These are phyloP conservation scores for Drosophila cardini DNA, from an alignment of 1,140 invertebrate genomes.

Conservation along the genomic window DNA sequence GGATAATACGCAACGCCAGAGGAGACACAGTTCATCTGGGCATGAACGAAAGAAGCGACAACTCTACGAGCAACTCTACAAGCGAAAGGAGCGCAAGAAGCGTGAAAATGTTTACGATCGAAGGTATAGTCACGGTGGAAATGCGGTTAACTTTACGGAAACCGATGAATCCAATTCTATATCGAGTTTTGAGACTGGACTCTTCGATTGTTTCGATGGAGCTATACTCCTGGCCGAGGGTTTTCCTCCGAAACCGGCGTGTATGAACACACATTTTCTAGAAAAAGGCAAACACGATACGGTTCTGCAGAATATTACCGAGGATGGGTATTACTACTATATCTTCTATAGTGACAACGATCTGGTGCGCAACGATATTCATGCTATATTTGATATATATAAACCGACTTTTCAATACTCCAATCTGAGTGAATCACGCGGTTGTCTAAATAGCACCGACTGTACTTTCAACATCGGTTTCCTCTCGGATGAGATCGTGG, in stretches of 20 bases:
- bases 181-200: slow-evolving; percentile 91
- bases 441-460: slow-evolving; percentile 90
- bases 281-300: slow-evolving; percentile 87
- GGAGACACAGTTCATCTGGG: slow-evolving; percentile 27
- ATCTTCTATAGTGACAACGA: slow-evolving; percentile 95
- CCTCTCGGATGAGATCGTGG: slow-evolving; percentile 90
- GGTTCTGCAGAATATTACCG: slow-evolving; percentile 88
- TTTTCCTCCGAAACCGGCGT: slow-evolving; percentile 88
- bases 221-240: slow-evolving; percentile 89
- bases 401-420: slow-evolving; percentile 92
- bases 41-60: slow-evolving; percentile 44
- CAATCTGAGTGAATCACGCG: slow-evolving; percentile 88
- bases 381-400: slow-evolving; percentile 92
- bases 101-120: slow-evolving; percentile 88
- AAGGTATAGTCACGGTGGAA: slow-evolving; percentile 91
- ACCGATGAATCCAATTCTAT: slow-evolving; percentile 87
- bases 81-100: slow-evolving; percentile 86
- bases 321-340: slow-evolving; percentile 93
- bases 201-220: slow-evolving; percentile 90
- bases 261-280: slow-evolving; percentile 88
- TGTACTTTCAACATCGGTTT: slow-evolving; percentile 90
- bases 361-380: slow-evolving; percentile 90
- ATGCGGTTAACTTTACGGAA: slow-evolving; percentile 87
- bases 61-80: slow-evolving; percentile 74
- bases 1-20: not conserved